Evolutionary conservation across 2,888 invertebrate species (phyloP).

Genomic region (Mactromeris polynyma): DNA sequence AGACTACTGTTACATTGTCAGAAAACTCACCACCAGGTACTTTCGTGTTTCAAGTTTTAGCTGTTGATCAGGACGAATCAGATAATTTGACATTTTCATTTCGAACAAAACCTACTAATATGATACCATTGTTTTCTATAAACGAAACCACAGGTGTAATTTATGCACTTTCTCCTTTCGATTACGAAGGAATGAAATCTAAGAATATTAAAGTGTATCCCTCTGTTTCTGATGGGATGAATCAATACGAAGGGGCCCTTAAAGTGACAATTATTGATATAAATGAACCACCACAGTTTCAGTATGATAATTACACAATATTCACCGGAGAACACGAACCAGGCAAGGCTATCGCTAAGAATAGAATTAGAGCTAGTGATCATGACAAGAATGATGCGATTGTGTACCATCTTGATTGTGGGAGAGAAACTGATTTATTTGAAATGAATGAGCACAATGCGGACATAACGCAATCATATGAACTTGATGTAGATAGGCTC

Average conservation of each 20-base stretch:
- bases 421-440: slow-evolving; percentile 34
- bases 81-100: slow-evolving; percentile 51
- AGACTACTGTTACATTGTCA: neutral
- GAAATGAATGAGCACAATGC: slow-evolving; percentile 50
- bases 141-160: slow-evolving; percentile 55
- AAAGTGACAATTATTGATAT: slow-evolving; percentile 52
- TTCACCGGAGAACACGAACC: slow-evolving; percentile 44
- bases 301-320: slow-evolving; percentile 37
- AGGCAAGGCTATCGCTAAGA: slow-evolving; percentile 33
- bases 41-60: slow-evolving; percentile 44
- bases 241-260: slow-evolving; percentile 13
- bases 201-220: slow-evolving; percentile 44
- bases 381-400: slow-evolving; percentile 47
- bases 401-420: slow-evolving; percentile 44
- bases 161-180: slow-evolving; percentile 22
- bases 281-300: slow-evolving; percentile 56
- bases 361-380: slow-evolving; percentile 49
- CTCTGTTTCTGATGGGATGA: slow-evolving; percentile 48
- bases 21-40: slow-evolving; percentile 54
- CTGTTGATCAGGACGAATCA: slow-evolving; percentile 40
- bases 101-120: slow-evolving; percentile 39
- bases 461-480: slow-evolving; percentile 45
- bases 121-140: slow-evolving; percentile 46
- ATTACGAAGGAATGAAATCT: slow-evolving; percentile 52
- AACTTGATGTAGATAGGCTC: slow-evolving; percentile 50